Evolutionary conservation across 2,113 vertebrate species (phyloP), one percentile per base, ranked within the genome.

Genomic region (Arothron firmamentum): DNA sequence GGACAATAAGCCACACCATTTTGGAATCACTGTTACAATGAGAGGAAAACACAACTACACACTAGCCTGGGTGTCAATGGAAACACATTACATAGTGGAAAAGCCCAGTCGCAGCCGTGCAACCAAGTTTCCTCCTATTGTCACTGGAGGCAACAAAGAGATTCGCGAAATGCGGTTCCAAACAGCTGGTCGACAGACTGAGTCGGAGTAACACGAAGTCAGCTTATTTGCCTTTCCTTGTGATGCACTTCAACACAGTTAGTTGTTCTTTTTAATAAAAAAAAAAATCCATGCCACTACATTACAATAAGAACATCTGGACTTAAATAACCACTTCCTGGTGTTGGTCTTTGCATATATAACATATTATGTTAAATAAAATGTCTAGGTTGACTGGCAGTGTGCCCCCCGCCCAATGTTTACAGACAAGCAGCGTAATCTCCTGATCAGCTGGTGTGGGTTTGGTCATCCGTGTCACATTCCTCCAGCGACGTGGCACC

Each of bases 31-130:
- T 53, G 50, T 65, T 83, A 89, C 90, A 91, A 90, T 88, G 49
- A 82, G 80, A 88, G 88, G 90, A 91, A 90, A 86, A 85, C 63
- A 78, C 77, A 81, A 78, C 57, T 77, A 63, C 80, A 74, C 74
- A 65, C 50, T 52, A 64, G 76, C 70, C 67, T 75, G 81, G 86
- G 85, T 83, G 84, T 86, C 72, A 79, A 70, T 81, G 72, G 68
- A 84, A 85, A 81, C 70, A 59, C 72, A 61, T 75, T 74, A 63
- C 65, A 75, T 71, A 67, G 65, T 87, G 77, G 85, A 88, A 89
- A 78, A 72, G n/a, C 6, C 16, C 77, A 60, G 59, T 11, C 55
- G 38, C 55, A 58, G 48, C 31, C 62, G 51, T 20, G 12, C 31
- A 31, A 38, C 55, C 21, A 10, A 16, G 70, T 72, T 85, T 86